These are phyloP conservation scores for Crypturellus undulatus DNA, from an alignment of 2,113 vertebrate species.

Conservation along the genomic window DNA sequence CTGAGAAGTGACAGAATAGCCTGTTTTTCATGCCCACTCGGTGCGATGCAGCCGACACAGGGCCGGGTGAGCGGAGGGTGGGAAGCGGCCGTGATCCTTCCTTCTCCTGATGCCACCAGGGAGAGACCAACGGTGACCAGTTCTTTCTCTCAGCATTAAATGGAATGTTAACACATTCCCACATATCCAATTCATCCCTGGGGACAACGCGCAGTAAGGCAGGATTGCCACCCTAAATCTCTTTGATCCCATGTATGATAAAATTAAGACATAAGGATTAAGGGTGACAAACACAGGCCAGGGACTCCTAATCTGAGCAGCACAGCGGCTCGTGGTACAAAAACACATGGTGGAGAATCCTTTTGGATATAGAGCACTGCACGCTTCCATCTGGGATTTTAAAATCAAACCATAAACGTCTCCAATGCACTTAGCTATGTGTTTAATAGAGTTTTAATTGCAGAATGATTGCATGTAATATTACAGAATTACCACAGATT, in stretches of 20 bases:
- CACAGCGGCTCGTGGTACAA: neutral
- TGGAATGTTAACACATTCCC: neutral
- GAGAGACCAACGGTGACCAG: no score
- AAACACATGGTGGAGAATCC: neutral
- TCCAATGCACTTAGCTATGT: neutral
- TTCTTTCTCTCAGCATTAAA: neutral
- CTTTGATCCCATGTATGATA: neutral
- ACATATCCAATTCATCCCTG: neutral
- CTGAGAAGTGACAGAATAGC: neutral
- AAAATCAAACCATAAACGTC: neutral
- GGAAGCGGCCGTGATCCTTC: neutral
- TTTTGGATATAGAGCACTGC: neutral
- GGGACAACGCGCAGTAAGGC: neutral
- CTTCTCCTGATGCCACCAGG: neutral
- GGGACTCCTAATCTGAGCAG: neutral
- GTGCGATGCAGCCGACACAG: neutral
- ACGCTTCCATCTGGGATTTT: neutral
- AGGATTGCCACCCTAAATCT: conserved; percentile 3
- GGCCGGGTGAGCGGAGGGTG: neutral
- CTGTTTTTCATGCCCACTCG: neutral
- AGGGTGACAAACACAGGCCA: neutral
- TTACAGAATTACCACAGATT: conserved; percentile 47
- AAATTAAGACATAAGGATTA: neutral
- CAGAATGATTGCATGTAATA: conserved; percentile 18
- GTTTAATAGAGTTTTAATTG: conserved; percentile 34